Evolutionary conservation across 2,113 vertebrate species (phyloP).

Genomic region (Theropithecus gelada): DNA sequence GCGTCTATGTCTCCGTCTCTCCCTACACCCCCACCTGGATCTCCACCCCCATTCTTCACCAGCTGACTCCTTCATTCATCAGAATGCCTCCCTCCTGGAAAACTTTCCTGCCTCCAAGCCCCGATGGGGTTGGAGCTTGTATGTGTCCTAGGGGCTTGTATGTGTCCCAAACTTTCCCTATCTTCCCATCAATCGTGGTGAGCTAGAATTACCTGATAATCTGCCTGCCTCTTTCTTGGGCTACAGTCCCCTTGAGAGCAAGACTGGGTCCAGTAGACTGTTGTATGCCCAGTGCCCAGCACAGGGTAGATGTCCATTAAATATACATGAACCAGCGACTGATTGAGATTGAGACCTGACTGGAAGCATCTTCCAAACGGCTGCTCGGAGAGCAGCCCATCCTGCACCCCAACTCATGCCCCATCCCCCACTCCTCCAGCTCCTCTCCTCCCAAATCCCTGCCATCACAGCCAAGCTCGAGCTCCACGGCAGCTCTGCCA

Average conservation of each 20-base stretch:
- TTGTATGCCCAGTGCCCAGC: neutral
- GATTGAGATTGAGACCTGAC: neutral
- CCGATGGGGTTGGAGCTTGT: neutral
- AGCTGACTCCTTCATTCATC: neutral
- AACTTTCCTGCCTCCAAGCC: neutral
- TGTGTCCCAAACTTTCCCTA: neutral
- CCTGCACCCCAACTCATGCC: rapidly evolving
- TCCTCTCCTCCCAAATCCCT: neutral
- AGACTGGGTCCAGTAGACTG: neutral
- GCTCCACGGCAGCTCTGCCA: conserved; percentile 33
- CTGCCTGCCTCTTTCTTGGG: neutral
- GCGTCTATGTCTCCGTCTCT: too few species aligned
- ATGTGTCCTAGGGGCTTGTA: neutral
- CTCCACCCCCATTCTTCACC: neutral
- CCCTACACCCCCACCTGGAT: too few species aligned
- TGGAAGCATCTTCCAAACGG: neutral
- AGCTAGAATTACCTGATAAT: neutral
- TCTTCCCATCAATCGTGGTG: rapidly evolving
- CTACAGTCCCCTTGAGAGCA: neutral
- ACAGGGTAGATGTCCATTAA: rapidly evolving
- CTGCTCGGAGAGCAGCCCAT: neutral
- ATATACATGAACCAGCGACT: neutral
- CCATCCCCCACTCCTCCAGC: neutral
- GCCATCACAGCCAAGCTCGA: neutral
- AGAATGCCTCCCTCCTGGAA: neutral